Conservation (phyloP, 2,888 invertebrate genomes). For the Xestoiulus laeticollis region DNA sequence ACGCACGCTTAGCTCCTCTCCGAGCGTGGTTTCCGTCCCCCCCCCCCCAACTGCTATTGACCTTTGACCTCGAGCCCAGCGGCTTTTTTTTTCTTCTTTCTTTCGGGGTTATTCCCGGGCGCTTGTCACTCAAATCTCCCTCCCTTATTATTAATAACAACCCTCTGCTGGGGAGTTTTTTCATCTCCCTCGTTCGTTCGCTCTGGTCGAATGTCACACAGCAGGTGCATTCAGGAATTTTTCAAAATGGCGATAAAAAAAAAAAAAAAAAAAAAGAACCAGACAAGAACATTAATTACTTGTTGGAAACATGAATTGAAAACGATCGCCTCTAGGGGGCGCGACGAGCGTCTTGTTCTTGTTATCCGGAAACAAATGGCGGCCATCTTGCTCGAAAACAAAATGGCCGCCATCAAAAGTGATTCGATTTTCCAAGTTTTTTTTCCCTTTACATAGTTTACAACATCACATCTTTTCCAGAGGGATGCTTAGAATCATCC, state of each 20-base stretch:
- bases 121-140: not conserved
- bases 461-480: too few species aligned
- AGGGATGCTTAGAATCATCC: too few species aligned
- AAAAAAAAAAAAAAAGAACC: not conserved
- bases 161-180: not conserved
- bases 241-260: not conserved
- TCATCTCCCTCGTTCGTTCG: not conserved
- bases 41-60: not conserved
- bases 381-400: too few species aligned
- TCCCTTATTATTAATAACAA: constrained; percentile 13
- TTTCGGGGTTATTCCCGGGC: not conserved
- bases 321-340: not conserved
- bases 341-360: not conserved
- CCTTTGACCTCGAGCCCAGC: not conserved
- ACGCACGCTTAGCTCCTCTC: not conserved
- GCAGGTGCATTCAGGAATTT: constrained; percentile 13
- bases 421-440: too few species aligned
- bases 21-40: not conserved
- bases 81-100: not conserved
- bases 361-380: not conserved
- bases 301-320: not conserved
- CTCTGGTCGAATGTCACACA: not conserved
- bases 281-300: not conserved
- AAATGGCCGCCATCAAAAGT: not conserved
- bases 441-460: too few species aligned